Conservation (phyloP, 2,797 vertebrate genomes). For the Myotis daubentonii region DNA sequence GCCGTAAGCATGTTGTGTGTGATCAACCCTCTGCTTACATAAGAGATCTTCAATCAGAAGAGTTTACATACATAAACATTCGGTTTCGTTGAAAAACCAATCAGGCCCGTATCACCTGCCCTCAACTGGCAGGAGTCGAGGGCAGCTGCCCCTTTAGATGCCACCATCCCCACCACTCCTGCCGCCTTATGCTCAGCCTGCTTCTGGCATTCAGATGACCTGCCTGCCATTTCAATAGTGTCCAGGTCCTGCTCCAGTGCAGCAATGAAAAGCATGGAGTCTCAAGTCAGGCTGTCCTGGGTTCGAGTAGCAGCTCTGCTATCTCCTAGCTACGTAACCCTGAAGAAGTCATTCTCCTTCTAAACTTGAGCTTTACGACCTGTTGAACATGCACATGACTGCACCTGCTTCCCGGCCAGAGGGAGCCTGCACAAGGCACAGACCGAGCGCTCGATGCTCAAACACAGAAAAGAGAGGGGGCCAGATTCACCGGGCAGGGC, state of each 20-base stretch:
- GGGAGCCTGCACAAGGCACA: neutral
- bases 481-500: rapidly evolving
- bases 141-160: neutral
- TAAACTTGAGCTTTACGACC: neutral
- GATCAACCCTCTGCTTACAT: neutral
- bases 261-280: neutral
- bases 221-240: neutral
- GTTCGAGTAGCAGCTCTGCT: neutral
- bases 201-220: neutral
- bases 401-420: neutral
- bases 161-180: neutral
- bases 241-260: neutral
- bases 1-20: too few species aligned
- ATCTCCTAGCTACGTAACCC: neutral
- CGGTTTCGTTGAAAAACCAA: neutral
- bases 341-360: neutral
- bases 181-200: neutral
- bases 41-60: neutral
- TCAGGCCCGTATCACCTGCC: neutral
- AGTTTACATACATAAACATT: neutral
- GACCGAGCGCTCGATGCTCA: neutral
- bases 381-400: neutral
- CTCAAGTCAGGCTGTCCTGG: neutral
- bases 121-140: neutral
- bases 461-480: neutral